Evolutionary conservation across 2,888 invertebrate genomes (phyloP), one percentile per base, ranked within the genome.

Genomic region (Ornithoptera priamus): DNA sequence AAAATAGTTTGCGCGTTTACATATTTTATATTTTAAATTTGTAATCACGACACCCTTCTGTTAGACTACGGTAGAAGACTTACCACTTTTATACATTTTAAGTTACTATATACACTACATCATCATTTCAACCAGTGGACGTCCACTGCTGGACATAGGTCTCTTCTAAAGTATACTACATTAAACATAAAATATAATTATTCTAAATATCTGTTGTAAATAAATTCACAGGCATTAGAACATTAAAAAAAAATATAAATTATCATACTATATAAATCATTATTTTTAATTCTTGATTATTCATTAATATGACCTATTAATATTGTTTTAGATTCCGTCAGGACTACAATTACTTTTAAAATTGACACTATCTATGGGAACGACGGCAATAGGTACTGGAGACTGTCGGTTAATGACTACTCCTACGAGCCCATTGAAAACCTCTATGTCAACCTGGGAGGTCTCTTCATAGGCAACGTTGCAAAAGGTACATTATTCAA

Each of bases 271-370:
- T 46, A 46, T 46, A 46, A 46, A 46, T 46, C 8, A 46, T 46
- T 15, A 1, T 50, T 50, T 10, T 18, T 7, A 53, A 53, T 53
- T n/a, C 0, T 53, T 53, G 18, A 12, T 53, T 53, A n/a, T 8
- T 53, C 2, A 18, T n/a, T n/a, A n/a, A 53, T 8, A 53, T 18
- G n/a, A 7, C 8, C n/a, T 15, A n/a, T n/a, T 53, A 53, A 53
- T 59, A 59, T 30, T 65, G 15, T 65, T 59, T n/a, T 46, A 66
- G 66, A 66, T 66, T 50, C 59, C 20, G 18, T 66, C 46, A 66
- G 60, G 46, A 66, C 66, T 30, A 60, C 60, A 8, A 53, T 66
- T n/a, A 50, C 60, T 18, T 66, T 50, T 6, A 66, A 66, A 18
- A 60, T 66, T 17, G 66, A 66, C 15, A 50, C 59, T 18, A 53